Evolutionary conservation across 2,797 vertebrate species (phyloP).

Genomic region (Eurystomus glaucurus): DNA sequence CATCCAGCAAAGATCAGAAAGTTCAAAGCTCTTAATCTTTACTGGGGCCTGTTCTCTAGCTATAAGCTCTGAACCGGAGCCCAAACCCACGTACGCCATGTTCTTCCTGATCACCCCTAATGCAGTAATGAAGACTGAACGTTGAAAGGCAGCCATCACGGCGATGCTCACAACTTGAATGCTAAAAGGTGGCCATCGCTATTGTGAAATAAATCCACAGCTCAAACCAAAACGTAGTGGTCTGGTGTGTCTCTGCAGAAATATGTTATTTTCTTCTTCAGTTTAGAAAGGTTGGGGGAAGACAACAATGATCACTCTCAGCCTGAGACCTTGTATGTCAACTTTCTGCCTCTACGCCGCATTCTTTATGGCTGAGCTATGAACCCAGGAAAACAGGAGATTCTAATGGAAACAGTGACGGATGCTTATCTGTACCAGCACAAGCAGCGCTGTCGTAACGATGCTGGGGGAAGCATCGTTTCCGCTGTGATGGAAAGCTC

Average conservation of each 20-base stretch:
- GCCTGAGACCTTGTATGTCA: not conserved
- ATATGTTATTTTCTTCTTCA: not conserved
- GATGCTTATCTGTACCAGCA: constrained; percentile 57
- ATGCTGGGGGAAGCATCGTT: constrained; percentile 32
- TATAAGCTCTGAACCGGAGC: not conserved
- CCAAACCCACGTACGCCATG: fast-evolving
- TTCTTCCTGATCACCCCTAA: not conserved
- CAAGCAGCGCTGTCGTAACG: constrained; percentile 19
- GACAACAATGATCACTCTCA: not conserved
- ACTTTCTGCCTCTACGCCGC: not conserved
- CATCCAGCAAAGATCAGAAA: not conserved
- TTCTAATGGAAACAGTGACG: constrained; percentile 61
- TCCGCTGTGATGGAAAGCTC: constrained; percentile 46
- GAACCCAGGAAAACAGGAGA: constrained; percentile 43
- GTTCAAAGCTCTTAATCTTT: not conserved
- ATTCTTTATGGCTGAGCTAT: constrained; percentile 64
- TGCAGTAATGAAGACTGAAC: not conserved
- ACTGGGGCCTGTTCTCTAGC: not conserved
- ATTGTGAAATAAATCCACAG: not conserved
- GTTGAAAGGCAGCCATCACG: not conserved
- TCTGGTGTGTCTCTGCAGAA: not conserved
- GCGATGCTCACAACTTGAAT: not conserved
- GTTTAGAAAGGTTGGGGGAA: not conserved
- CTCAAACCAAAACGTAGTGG: not conserved
- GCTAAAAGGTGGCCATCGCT: not conserved